Base-by-base conservation (phyloP, 2,888 invertebrate species). In the Cepaea hortensis region DNA sequence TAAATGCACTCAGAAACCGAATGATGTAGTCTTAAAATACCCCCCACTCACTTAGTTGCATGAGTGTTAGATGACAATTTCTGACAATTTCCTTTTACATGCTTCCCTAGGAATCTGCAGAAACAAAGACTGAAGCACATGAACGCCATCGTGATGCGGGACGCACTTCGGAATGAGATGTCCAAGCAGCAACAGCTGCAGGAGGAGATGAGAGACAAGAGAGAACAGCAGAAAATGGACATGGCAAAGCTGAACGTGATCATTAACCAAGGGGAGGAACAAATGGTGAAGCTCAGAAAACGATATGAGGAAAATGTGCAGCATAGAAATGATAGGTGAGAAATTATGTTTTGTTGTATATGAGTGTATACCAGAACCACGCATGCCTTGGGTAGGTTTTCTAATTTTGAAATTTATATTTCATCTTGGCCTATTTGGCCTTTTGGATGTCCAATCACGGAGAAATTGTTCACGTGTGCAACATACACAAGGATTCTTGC, bases 191-290 rank as follows among this genome's bases (percentile, higher is more conserved):
- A 92, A 85, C 88, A 91, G n/a, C 91, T 94, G 80, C 92, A 93
- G 77, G 93, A 93, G 62, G 94, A 94, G 77, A 93, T 94, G 92
- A 90, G 92, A 76, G 93, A 93, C 82, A 92, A 92, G 85, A 87
- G 93, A 76, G 94, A 94, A 83, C 94, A 94, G 88, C 94, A 94
- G 89, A 93, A 92, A 88, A 93, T 94, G 93, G 94, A 94, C 89
- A 94, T 94, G 84, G 90, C 91, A 81, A 94, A 94, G 88, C 91
- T 94, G 68, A 94, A 94, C 89, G 89, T 93, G 86, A 93, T 94
- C 93, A 94, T 94, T 85, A 94, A 94, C 90, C 93, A 94, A 81
- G 93, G 93, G 0, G 94, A 94, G 89, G 94, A 94, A 87, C 92
- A 93, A 86, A 94, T 94, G 93, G 93, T 93, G 6, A 92, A 93